phyloP scores from a whole-genome alignment of 2,888 invertebrate species.

The Synanthedon vespiformis region DNA sequence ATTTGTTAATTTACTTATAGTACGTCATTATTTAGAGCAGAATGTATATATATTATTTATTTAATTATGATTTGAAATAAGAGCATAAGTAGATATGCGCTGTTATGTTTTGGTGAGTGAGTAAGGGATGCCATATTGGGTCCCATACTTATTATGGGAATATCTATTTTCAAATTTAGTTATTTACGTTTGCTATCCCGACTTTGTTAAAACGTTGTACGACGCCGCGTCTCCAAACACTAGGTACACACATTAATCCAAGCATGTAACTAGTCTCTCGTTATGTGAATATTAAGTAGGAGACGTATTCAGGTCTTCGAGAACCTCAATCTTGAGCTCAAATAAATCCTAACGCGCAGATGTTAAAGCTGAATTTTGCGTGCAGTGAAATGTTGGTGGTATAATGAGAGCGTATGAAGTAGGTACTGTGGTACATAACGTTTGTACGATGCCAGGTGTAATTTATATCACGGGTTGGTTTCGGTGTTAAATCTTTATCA shows the following conservation, averaged over 20 bases:
- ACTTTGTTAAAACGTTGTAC: too few species aligned
- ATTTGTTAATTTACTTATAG: too few species aligned
- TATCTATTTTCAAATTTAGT: too few species aligned
- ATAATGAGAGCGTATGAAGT: conserved; percentile 12
- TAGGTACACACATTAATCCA: conserved; percentile 19
- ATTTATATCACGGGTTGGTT: conserved; percentile 19
- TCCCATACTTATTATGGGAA: too few species aligned
- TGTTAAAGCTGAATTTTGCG: conserved; percentile 7
- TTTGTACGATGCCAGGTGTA: conserved; percentile 19
- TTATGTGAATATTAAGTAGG: conserved; percentile 18
- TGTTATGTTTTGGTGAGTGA: too few species aligned
- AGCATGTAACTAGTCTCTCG: conserved; percentile 24
- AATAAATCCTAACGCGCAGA: conserved; percentile 5
- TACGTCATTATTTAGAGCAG: too few species aligned
- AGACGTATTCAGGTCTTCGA: conserved; percentile 1
- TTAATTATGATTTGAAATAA: too few species aligned
- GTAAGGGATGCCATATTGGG: too few species aligned
- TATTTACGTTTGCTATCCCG: background rate
- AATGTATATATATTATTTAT: too few species aligned
- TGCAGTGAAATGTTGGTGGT: background rate
- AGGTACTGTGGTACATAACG: conserved; percentile 8
- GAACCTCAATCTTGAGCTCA: conserved; percentile 2
- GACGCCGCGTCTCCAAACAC: background rate
- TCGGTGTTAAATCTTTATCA: conserved; percentile 21
- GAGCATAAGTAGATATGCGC: too few species aligned